These are phyloP conservation scores for Amphipyra berbera DNA, from an alignment of 2,888 invertebrate species.

Conservation along the genomic window DNA sequence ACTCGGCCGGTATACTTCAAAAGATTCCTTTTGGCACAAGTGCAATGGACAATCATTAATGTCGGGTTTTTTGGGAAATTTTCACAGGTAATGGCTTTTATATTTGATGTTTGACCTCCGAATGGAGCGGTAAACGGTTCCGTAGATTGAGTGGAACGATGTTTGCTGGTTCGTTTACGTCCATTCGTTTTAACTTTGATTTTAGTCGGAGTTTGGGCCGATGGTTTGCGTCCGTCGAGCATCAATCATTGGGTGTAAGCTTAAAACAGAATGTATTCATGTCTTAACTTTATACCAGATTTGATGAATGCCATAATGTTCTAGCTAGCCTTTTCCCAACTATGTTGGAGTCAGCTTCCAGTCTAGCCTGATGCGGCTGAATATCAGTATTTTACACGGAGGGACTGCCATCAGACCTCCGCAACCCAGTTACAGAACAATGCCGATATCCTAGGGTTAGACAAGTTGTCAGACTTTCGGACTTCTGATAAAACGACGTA, in stretches of 20 bases:
- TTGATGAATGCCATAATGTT: no score
- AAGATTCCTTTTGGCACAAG: conserved; percentile 66
- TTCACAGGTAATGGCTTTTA: conserved; percentile 62
- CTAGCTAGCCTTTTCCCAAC: no score
- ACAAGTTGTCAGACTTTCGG: no score
- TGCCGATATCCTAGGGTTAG: no score
- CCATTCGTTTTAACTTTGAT: conserved; percentile 27
- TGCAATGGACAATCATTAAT: conserved; percentile 69
- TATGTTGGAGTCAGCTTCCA: no score
- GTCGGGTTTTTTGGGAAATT: conserved; percentile 45
- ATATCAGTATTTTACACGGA: no score
- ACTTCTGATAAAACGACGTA: no score
- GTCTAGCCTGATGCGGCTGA: no score
- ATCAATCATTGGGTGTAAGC: neutral
- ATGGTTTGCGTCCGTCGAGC: conserved; percentile 21
- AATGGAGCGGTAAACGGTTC: conserved; percentile 45
- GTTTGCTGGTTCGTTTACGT: conserved; percentile 32
- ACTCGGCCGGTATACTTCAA: conserved; percentile 67
- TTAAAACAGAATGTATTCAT: no score
- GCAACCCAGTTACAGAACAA: no score
- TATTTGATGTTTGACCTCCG: conserved; percentile 57
- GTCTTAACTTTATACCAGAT: no score
- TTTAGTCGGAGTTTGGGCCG: conserved; percentile 8
- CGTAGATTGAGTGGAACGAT: conserved; percentile 40
- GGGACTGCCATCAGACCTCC: no score